Evolutionary conservation across 2,888 invertebrate species (phyloP).

Genomic region (Hypomecis punctinalis): DNA sequence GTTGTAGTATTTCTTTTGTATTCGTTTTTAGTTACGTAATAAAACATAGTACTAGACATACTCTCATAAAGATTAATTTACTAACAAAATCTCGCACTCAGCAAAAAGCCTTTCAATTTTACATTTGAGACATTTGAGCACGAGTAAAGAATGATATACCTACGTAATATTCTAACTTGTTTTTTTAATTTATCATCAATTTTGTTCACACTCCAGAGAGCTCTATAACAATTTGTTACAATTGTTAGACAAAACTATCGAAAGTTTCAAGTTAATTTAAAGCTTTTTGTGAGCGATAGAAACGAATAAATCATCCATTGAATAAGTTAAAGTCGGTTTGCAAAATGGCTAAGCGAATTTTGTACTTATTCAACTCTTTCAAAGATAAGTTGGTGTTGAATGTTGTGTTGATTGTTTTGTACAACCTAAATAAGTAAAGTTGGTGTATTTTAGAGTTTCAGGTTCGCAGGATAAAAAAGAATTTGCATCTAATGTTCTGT

Average conservation of each 20-base stretch:
- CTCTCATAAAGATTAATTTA: not conserved
- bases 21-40: too few relatives aligned
- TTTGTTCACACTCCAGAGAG: not conserved
- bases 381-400: not conserved
- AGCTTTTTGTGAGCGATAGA: slow-evolving; percentile 1
- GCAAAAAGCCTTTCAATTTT: not conserved
- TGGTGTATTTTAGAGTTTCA: not conserved
- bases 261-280: slow-evolving; percentile 6
- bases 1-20: too few relatives aligned
- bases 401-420: not conserved
- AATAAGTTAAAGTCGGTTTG: slow-evolving; percentile 4
- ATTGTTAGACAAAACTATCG: slow-evolving; percentile 13
- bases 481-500: too few relatives aligned
- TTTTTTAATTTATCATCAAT: slow-evolving; percentile 6
- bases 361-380: not conserved
- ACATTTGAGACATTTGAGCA: too few relatives aligned
- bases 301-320: slow-evolving; percentile 17
- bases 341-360: slow-evolving; percentile 8
- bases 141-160: too few relatives aligned
- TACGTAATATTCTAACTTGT: too few relatives aligned
- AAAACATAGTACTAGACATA: too few relatives aligned
- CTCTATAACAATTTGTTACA: not conserved
- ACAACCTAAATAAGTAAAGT: not conserved
- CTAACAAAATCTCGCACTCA: not conserved
- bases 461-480: too few relatives aligned